Conservation (phyloP, 2,797 vertebrate species). For the Tokudaia tokunoshimensis region DNA sequence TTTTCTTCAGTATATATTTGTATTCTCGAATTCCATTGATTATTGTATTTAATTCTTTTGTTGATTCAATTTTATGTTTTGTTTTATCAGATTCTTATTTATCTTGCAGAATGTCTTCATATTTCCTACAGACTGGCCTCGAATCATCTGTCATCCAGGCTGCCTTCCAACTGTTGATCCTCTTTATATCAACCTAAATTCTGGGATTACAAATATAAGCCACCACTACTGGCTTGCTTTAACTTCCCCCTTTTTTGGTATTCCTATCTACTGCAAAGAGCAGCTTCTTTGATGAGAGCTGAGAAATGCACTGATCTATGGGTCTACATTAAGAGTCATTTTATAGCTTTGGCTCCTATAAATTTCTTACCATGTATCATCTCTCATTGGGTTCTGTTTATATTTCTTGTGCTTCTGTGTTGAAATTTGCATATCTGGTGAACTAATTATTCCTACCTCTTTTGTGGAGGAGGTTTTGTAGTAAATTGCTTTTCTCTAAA, state of each 20-base stretch:
- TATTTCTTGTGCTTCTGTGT: neutral
- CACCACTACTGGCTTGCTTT: neutral
- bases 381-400: neutral
- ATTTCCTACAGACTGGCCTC: neutral
- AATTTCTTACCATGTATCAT: neutral
- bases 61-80: neutral
- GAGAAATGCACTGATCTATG: neutral
- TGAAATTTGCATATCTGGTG: neutral
- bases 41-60: neutral
- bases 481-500: neutral
- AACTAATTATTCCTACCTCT: neutral
- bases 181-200: neutral
- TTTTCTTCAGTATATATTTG: neutral
- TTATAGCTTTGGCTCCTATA: neutral
- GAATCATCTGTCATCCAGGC: neutral
- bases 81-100: neutral
- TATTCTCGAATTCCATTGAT: neutral
- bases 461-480: neutral
- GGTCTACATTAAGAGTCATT: neutral
- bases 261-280: neutral
- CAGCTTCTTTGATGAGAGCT: neutral
- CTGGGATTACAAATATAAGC: neutral
- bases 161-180: neutral
- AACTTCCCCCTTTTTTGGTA: neutral
- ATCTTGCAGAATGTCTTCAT: neutral